These are phyloP conservation scores for Pseudomyrmex cubaensis DNA, from an alignment of 1,140 invertebrate species.

Conservation along the genomic window DNA sequence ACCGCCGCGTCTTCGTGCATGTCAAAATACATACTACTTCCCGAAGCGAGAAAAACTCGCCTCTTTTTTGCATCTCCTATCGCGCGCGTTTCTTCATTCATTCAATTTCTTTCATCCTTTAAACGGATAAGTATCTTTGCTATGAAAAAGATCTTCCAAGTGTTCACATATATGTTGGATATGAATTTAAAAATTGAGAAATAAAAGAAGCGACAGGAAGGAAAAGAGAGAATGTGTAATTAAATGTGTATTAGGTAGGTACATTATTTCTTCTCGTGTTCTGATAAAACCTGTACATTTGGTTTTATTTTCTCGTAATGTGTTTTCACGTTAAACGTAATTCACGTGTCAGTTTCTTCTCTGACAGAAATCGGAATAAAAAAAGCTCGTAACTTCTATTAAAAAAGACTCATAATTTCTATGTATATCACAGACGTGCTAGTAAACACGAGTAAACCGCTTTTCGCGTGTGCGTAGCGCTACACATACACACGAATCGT, in stretches of 20 bases:
- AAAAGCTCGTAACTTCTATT: constrained; percentile 36
- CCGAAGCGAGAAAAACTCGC: constrained; percentile 60
- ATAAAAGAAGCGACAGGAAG: too few relatives aligned
- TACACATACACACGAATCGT: constrained; percentile 50
- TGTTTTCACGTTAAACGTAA: too few relatives aligned
- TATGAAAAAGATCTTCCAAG: background rate
- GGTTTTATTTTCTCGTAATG: too few relatives aligned
- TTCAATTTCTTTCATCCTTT: background rate
- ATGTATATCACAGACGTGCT: background rate
- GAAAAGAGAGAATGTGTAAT: too few relatives aligned
- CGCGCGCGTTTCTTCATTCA: constrained; percentile 16
- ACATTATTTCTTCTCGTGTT: too few relatives aligned
- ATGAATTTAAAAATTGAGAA: too few relatives aligned
- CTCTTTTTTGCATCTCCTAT: constrained; percentile 9
- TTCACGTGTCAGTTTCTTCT: too few relatives aligned
- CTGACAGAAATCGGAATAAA: too few relatives aligned
- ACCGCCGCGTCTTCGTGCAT: constrained; percentile 74
- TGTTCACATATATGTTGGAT: background rate
- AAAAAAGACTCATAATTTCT: constrained; percentile 74
- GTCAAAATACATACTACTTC: constrained; percentile 82
- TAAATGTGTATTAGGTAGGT: too few relatives aligned
- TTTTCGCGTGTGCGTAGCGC: constrained; percentile 37
- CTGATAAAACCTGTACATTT: too few relatives aligned
- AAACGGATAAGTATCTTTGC: background rate
- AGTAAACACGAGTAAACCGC: constrained; percentile 9